Conservation (phyloP, 1,140 invertebrate genomes). For the Drosophila ironensis region DNA sequence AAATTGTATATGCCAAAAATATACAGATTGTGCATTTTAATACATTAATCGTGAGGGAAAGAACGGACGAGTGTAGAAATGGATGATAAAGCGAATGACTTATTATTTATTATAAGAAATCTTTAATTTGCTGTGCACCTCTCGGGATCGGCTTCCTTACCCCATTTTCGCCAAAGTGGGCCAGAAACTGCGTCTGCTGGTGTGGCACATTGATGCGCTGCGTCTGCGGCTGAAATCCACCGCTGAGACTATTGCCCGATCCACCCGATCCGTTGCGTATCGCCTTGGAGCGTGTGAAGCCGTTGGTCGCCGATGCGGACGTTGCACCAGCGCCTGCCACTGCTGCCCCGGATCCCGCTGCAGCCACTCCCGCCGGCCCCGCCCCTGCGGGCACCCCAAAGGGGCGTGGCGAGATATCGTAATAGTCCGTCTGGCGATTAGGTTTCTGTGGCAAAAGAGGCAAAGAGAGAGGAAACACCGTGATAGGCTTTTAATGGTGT, state of each 20-base stretch:
- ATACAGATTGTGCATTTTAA: too few relatives aligned
- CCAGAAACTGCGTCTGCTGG: conserved; percentile 77
- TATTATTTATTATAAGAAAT: too few relatives aligned
- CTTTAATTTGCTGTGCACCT: conserved; percentile 7
- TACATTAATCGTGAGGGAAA: too few relatives aligned
- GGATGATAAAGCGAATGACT: too few relatives aligned
- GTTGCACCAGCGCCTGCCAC: conserved; percentile 15
- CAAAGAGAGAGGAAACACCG: conserved; percentile 9
- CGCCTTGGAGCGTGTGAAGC: conserved; percentile 71
- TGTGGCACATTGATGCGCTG: conserved; percentile 71
- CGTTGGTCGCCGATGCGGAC: conserved; percentile 37
- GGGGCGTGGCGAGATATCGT: conserved; percentile 81
- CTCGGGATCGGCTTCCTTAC: conserved; percentile 45
- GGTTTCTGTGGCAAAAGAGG: conserved; percentile 57
- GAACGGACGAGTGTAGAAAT: too few relatives aligned
- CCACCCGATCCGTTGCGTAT: conserved; percentile 57
- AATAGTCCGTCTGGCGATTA: conserved; percentile 74
- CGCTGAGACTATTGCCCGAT: conserved; percentile 50
- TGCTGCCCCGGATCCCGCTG: conserved; percentile 12
- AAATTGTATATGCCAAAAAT: too few relatives aligned
- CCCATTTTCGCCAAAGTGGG: conserved; percentile 69
- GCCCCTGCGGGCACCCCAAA: conserved; percentile 58
- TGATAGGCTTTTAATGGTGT: conserved; percentile 40
- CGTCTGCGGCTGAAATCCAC: conserved; percentile 56
- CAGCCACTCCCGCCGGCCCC: not conserved